A percentile compares a stretch with the other conserved stretches of the same genome.
Evolutionary conservation across 2,113 vertebrate genomes (phyloP).

Genomic region (Gallinago undulata): DNA sequence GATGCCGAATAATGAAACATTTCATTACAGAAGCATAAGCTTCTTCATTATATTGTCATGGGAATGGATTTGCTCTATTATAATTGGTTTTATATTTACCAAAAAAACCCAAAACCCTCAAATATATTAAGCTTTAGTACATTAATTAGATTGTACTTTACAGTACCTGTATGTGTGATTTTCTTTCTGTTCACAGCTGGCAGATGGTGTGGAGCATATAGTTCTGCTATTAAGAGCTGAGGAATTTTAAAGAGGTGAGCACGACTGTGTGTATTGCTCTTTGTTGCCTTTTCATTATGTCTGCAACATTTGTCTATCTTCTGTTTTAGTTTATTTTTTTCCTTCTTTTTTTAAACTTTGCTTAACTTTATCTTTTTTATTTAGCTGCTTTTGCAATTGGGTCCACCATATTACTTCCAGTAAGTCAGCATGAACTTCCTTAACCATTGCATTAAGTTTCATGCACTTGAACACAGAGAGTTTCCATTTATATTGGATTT

Average conservation of each 20-base stretch:
- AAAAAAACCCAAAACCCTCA: neutral
- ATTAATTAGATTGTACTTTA: conserved; percentile 63
- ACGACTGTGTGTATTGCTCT: neutral
- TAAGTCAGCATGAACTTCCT: neutral
- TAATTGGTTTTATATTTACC: conserved; percentile 74
- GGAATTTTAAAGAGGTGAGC: conserved; percentile 43
- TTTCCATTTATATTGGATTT: neutral
- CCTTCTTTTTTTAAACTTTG: neutral
- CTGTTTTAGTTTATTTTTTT: neutral
- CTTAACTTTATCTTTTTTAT: neutral
- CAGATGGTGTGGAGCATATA: conserved; percentile 35
- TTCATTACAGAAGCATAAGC: conserved; percentile 50
- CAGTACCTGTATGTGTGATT: conserved; percentile 40
- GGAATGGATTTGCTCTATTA: conserved; percentile 60
- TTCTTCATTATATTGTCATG: conserved; percentile 25
- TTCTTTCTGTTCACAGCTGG: conserved; percentile 51
- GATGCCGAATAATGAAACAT: conserved; percentile 42
- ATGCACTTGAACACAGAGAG: neutral
- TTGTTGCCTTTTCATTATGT: neutral
- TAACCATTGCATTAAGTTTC: neutral
- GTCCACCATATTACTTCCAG: neutral
- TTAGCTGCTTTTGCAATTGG: neutral
- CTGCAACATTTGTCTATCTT: neutral
- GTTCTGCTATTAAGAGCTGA: conserved; percentile 17
- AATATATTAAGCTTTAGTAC: conserved; percentile 66